phyloP scores from a whole-genome alignment of 1,140 invertebrate species.

The Heliconius congener region DNA sequence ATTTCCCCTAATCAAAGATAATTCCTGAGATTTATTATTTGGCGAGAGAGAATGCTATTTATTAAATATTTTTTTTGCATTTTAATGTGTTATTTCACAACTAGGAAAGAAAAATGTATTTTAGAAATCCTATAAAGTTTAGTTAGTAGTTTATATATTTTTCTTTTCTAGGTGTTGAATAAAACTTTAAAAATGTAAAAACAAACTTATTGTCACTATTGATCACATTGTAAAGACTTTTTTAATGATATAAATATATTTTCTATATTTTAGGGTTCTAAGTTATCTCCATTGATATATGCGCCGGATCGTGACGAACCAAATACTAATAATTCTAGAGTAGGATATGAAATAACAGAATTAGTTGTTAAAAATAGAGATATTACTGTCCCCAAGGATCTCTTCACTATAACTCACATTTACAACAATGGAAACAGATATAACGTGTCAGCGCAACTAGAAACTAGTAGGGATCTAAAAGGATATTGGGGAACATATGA shows the following conservation, averaged over 20 bases:
- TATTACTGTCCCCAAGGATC: constrained; percentile 51
- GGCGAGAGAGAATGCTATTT: no score
- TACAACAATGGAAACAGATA: constrained; percentile 26
- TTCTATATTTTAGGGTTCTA: constrained; percentile 48
- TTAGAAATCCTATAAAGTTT: no score
- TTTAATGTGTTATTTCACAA: no score
- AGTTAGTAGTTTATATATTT: no score
- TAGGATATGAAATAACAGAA: constrained; percentile 70
- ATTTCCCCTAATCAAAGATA: no score
- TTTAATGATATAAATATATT: not conserved
- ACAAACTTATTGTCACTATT: no score
- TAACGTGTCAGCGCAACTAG: constrained; percentile 61
- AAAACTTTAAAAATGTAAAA: no score
- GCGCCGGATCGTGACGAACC: constrained; percentile 79
- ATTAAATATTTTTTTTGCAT: no score
- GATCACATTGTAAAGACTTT: no score
- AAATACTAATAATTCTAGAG: constrained; percentile 76
- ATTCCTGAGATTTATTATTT: no score
- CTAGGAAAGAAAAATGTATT: no score
- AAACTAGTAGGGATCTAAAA: constrained; percentile 64
- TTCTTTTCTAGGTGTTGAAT: no score
- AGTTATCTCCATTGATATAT: constrained; percentile 60
- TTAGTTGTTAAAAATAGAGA: constrained; percentile 51
- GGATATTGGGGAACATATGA: constrained; percentile 81
- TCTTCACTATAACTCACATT: constrained; percentile 69